Evolutionary conservation across 2,797 vertebrate genomes (phyloP).

Genomic region (Lepilemur ruficaudatus): DNA sequence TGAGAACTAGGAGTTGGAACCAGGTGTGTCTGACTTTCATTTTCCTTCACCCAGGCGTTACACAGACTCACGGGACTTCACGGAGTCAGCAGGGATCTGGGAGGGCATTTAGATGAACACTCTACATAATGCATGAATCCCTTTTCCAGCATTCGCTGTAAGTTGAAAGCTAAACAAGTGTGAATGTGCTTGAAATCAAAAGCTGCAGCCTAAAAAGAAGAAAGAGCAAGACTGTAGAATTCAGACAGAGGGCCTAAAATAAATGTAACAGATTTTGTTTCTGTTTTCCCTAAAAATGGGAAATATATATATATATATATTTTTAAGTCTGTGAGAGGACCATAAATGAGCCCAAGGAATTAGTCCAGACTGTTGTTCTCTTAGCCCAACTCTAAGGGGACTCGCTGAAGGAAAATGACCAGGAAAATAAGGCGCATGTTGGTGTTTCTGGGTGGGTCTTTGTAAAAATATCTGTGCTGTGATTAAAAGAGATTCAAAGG

Average conservation of each 20-base stretch:
- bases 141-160: neutral
- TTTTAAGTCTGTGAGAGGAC: neutral
- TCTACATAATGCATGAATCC: neutral
- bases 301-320: neutral
- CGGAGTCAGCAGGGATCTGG: neutral
- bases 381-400: neutral
- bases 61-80: neutral
- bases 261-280: neutral
- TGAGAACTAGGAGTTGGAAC: neutral
- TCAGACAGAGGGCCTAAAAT: neutral
- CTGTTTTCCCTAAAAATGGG: neutral
- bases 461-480: neutral
- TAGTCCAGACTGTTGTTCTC: neutral
- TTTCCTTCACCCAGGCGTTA: neutral
- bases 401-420: neutral
- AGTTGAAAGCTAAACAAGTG: neutral
- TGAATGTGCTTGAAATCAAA: neutral
- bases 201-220: neutral
- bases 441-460: neutral
- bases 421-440: neutral
- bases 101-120: neutral
- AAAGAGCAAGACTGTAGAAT: neutral
- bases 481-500: neutral
- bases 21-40: neutral
- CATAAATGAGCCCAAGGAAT: neutral